A percentile compares a stretch with the other conserved stretches of the same genome.
Evolutionary conservation across 2,888 invertebrate genomes (phyloP).

Genomic region (Neoitamus cyanurus): DNA sequence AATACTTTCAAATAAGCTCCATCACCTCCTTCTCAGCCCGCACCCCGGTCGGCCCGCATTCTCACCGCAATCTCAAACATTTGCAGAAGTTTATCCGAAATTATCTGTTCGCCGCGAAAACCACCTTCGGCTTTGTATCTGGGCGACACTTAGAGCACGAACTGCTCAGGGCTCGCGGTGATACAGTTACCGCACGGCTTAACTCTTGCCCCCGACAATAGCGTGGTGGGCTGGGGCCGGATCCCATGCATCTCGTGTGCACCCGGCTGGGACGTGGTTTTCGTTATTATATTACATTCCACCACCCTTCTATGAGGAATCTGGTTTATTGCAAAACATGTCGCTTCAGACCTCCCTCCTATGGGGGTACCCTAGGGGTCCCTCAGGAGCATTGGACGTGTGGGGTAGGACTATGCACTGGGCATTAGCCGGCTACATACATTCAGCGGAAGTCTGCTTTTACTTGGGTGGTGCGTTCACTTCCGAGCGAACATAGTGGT

Average conservation of each 20-base stretch:
- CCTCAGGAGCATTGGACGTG: neutral
- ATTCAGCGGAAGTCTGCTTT: slow-evolving; percentile 19
- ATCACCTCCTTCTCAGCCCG: neutral
- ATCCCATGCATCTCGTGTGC: neutral
- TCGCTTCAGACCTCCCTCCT: neutral
- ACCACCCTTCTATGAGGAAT: neutral
- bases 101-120: slow-evolving; percentile 39
- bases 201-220: neutral
- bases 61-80: slow-evolving; percentile 33
- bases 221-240: neutral
- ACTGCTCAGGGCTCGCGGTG: neutral
- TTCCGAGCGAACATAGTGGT: neutral
- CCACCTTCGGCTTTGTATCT: slow-evolving; percentile 39
- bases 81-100: slow-evolving; percentile 40
- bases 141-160: slow-evolving; percentile 14
- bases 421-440: neutral
- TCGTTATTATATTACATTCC: slow-evolving; percentile 16
- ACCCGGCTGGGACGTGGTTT: neutral
- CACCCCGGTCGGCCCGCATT: neutral
- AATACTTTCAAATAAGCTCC: slow-evolving; percentile 16
- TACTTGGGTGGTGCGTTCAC: neutral
- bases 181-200: neutral
- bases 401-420: neutral
- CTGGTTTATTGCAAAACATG: slow-evolving; percentile 28
- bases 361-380: neutral